Conservation (phyloP, 2,888 invertebrate genomes). For the Clistopyga incitator region DNA sequence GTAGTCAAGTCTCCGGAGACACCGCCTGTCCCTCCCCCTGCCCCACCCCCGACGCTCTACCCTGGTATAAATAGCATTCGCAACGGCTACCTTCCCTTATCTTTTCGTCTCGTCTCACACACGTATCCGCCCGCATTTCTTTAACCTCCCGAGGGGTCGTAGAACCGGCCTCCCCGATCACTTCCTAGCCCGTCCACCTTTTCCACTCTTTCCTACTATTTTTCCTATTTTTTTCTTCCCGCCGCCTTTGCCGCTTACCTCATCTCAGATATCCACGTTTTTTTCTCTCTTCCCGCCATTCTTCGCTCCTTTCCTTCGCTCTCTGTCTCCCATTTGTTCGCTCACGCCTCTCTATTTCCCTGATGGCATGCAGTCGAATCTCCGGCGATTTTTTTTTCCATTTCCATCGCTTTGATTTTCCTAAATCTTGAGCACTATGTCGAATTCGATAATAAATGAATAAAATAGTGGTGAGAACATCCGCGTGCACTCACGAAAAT, state of each 20-base stretch:
- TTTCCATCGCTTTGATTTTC: constrained; percentile 17
- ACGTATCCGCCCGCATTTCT: constrained; percentile 70
- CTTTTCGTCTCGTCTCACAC: constrained; percentile 66
- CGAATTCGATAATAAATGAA: too few relatives aligned
- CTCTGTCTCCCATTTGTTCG: constrained; percentile 19
- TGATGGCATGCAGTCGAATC: constrained; percentile 1
- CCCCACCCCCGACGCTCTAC: constrained; percentile 4
- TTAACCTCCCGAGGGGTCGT: constrained; percentile 66
- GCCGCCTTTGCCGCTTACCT: constrained; percentile 32
- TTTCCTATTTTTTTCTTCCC: constrained; percentile 29
- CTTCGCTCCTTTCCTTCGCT: constrained; percentile 31
- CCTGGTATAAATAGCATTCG: constrained; percentile 36
- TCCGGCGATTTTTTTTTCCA: constrained; percentile 2
- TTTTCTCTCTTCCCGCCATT: constrained; percentile 36
- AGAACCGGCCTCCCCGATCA: constrained; percentile 61
- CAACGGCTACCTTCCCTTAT: constrained; percentile 66
- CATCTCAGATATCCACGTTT: constrained; percentile 27
- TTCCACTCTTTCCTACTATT: constrained; percentile 15
- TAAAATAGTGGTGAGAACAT: too few relatives aligned
- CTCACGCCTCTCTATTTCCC: constrained; percentile 3
- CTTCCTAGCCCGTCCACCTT: constrained; percentile 54
- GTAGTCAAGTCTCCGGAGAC: constrained; percentile 62
- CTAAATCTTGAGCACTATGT: neutral
- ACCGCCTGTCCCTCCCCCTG: constrained; percentile 20
- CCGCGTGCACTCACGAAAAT: too few relatives aligned